A percentile compares a stretch with the other conserved stretches of the same genome.
These are phyloP conservation scores for Stegophylla sp. DNA, from an alignment of 2,888 invertebrate species.

Conservation along the genomic window DNA sequence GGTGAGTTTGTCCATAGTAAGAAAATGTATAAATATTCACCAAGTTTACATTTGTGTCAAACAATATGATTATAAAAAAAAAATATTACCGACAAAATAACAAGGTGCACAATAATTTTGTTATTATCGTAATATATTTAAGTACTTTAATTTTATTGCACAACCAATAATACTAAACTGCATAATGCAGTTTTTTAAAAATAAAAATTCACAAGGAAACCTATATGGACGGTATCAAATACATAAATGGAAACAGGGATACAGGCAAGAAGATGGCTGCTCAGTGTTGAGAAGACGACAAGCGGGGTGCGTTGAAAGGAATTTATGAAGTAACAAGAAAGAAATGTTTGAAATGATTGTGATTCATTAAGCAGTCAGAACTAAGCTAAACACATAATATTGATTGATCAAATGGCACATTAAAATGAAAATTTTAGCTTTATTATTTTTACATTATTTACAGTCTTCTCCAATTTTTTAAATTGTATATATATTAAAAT, in stretches of 20 bases:
- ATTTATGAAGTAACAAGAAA: neutral
- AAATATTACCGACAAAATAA: constrained; percentile 34
- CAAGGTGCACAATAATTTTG: constrained; percentile 34
- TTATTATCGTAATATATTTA: constrained; percentile 41
- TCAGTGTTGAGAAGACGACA: constrained; percentile 35
- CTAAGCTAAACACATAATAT: constrained; percentile 40
- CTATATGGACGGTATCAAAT: constrained; percentile 59
- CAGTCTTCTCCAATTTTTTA: constrained; percentile 47
- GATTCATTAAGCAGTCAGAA: constrained; percentile 29
- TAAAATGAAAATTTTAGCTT: constrained; percentile 47
- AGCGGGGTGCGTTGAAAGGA: constrained; percentile 40
- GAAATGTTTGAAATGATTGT: constrained; percentile 14
- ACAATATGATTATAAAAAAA: constrained; percentile 41
- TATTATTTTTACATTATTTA: constrained; percentile 56
- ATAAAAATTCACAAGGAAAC: constrained; percentile 53
- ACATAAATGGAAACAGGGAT: constrained; percentile 45
- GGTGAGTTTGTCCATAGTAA: constrained; percentile 22
- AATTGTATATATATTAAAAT: constrained; percentile 17
- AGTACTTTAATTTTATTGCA: constrained; percentile 55
- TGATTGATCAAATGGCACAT: constrained; percentile 52
- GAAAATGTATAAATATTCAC: constrained; percentile 42
- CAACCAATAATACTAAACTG: constrained; percentile 57
- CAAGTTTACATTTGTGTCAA: constrained; percentile 16
- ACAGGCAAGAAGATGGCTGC: constrained; percentile 41
- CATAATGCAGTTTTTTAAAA: constrained; percentile 41